phyloP scores from a whole-genome alignment of 2,113 vertebrate species.

The Cryptoleucopteryx plumbea region DNA sequence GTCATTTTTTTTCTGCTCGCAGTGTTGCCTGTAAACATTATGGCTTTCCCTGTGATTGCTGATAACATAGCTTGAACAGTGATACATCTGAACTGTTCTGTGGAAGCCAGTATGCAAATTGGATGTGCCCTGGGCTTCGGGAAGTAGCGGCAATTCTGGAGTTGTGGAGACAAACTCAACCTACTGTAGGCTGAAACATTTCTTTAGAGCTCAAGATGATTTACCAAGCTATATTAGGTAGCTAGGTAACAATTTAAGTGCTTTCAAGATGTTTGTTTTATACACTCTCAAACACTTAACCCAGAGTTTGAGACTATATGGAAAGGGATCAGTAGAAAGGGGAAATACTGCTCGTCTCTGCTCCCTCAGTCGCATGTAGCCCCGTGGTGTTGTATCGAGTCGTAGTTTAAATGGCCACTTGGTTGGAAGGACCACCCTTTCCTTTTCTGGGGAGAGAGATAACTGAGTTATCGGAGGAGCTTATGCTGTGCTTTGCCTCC shows the following conservation, averaged over 20 bases:
- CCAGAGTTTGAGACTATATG: fast-evolving
- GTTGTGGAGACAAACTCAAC: background rate
- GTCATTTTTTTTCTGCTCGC: background rate
- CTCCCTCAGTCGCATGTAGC: background rate
- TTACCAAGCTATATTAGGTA: background rate
- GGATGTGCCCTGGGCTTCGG: background rate
- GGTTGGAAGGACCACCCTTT: conserved; percentile 25
- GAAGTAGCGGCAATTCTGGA: background rate
- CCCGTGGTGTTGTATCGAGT: background rate
- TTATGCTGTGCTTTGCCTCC: background rate
- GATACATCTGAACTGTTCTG: background rate
- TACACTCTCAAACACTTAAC: background rate
- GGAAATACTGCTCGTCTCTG: background rate
- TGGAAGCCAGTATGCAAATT: background rate
- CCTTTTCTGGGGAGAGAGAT: conserved; percentile 53
- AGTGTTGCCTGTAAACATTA: background rate
- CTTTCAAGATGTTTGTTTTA: conserved; percentile 16
- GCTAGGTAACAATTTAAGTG: background rate
- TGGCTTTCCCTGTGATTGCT: background rate
- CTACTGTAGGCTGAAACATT: background rate
- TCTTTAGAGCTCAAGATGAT: background rate
- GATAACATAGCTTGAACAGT: background rate
- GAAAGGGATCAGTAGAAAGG: background rate
- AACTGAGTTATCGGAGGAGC: conserved; percentile 38
- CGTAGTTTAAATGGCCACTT: background rate